phyloP scores from a whole-genome alignment of 2,113 vertebrate species.

The Phalacrocorax carbo region DNA sequence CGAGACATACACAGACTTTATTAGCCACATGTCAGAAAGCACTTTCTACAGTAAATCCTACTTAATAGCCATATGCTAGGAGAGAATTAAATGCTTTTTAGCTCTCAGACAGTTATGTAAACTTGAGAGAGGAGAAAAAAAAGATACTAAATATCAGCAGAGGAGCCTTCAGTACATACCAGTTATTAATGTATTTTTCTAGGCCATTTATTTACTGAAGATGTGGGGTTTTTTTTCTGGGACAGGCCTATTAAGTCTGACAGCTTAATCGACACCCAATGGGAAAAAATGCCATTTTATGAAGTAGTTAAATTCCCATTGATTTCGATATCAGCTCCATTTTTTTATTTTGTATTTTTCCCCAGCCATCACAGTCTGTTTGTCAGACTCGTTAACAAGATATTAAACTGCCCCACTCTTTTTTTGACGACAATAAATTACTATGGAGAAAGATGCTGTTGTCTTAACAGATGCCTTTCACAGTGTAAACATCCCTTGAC shows the following conservation, averaged over 20 bases:
- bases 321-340: constrained; percentile 56
- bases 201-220: constrained; percentile 46
- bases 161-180: not conserved
- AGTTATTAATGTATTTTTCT: constrained; percentile 55
- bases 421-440: constrained; percentile 49
- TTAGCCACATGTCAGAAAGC: constrained; percentile 54
- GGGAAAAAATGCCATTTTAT: constrained; percentile 28
- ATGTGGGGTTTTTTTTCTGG: constrained; percentile 24
- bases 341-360: constrained; percentile 45
- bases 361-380: constrained; percentile 14
- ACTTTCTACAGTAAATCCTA: constrained; percentile 53
- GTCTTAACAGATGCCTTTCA: constrained; percentile 52
- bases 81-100: constrained; percentile 58
- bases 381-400: constrained; percentile 61
- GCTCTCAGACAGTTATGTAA: constrained; percentile 57
- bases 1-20: not conserved
- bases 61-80: constrained; percentile 28
- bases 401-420: constrained; percentile 38
- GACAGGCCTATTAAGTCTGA: constrained; percentile 62
- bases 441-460: constrained; percentile 20
- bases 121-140: constrained; percentile 31
- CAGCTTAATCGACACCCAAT: constrained; percentile 63
- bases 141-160: not conserved
- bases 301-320: constrained; percentile 50
- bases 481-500: constrained; percentile 48